Evolutionary conservation across 1,140 invertebrate species (phyloP).

Genomic region (Sipha flava): DNA sequence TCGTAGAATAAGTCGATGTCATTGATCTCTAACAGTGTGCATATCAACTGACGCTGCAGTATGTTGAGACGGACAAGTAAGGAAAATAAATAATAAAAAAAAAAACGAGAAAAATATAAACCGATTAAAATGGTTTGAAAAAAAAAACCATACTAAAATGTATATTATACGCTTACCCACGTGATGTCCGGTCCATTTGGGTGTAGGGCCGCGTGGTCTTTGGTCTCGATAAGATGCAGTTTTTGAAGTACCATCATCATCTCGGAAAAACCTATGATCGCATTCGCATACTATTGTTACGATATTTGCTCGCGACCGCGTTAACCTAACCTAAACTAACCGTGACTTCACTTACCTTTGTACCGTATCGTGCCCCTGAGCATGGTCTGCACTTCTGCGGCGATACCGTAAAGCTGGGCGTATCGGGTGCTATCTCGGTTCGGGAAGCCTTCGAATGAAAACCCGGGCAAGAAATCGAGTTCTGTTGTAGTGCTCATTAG

Average conservation of each 20-base stretch:
- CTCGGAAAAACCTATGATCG: slow-evolving; percentile 68
- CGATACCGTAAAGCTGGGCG: slow-evolving; percentile 74
- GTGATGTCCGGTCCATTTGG: slow-evolving; percentile 91
- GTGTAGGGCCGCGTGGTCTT: slow-evolving; percentile 79
- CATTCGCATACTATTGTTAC: too few species aligned
- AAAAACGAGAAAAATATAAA: background rate
- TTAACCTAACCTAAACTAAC: too few species aligned
- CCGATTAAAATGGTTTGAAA: too few species aligned
- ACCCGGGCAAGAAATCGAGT: slow-evolving; percentile 89
- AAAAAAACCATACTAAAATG: too few species aligned
- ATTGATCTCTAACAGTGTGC: slow-evolving; percentile 72
- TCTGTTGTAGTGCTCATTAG: slow-evolving; percentile 69
- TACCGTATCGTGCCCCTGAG: slow-evolving; percentile 87
- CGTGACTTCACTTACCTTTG: too few species aligned
- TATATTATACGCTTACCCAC: slow-evolving; percentile 59
- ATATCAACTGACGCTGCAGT: slow-evolving; percentile 71
- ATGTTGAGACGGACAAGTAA: background rate
- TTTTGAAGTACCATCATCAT: slow-evolving; percentile 75
- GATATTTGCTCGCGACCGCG: too few species aligned
- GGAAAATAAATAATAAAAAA: too few species aligned
- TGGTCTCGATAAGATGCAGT: slow-evolving; percentile 79
- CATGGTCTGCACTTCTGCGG: slow-evolving; percentile 72
- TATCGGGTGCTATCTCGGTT: slow-evolving; percentile 94
- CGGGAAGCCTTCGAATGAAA: slow-evolving; percentile 89
- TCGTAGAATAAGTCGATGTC: slow-evolving; percentile 85